phyloP scores from a whole-genome alignment of 2,797 vertebrate species.

The Falco biarmicus region DNA sequence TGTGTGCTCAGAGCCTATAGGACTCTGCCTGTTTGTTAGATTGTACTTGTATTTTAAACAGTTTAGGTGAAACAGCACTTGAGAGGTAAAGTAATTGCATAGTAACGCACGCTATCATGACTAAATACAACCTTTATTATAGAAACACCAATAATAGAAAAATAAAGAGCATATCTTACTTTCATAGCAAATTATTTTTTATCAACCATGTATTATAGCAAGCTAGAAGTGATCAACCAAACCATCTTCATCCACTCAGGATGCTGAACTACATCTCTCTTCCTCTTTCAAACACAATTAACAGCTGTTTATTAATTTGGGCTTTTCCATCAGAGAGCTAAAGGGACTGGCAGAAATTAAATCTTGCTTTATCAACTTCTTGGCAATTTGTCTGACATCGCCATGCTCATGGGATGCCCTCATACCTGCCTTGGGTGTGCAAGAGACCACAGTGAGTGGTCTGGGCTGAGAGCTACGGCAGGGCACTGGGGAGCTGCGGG shows the following conservation, averaged over 20 bases:
- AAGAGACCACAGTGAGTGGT: not conserved
- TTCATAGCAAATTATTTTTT: slow-evolving; percentile 10
- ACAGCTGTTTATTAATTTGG: not conserved
- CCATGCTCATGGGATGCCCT: not conserved
- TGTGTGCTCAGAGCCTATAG: not conserved
- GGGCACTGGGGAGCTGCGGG: not conserved
- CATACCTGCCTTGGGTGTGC: not conserved
- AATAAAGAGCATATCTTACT: not conserved
- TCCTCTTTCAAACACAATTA: not conserved
- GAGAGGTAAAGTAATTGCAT: not conserved
- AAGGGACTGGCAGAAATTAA: not conserved
- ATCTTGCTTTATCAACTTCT: not conserved
- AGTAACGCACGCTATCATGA: not conserved
- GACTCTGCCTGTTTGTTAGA: not conserved
- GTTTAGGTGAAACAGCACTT: not conserved
- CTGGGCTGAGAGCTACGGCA: not conserved
- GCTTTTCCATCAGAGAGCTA: not conserved
- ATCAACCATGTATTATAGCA: not conserved
- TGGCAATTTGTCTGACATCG: not conserved
- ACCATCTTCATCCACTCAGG: not conserved
- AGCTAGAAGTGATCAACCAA: not conserved
- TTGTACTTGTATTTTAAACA: not conserved
- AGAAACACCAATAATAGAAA: slow-evolving; percentile 16
- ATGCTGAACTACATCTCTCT: not conserved
- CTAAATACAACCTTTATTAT: slow-evolving; percentile 37